Base-by-base conservation (phyloP, 2,797 vertebrate species). In the Aplochiton taeniatus region DNA sequence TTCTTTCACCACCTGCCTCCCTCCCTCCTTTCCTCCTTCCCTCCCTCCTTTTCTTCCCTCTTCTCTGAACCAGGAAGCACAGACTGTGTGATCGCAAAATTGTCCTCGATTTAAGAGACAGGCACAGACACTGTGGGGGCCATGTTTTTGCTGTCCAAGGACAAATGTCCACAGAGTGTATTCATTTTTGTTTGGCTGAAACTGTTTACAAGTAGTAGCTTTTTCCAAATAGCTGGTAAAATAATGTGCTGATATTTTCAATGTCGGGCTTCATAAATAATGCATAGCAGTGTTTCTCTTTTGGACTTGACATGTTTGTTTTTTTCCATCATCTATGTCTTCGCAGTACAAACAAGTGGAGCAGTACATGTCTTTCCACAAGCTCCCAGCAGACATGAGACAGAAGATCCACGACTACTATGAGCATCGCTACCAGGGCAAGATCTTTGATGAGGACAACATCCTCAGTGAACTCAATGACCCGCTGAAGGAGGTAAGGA, bases 371-470 rank as follows among this genome's bases (percentile, higher is more conserved):
- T 99, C 97, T 55, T 99, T 99, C 89, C 97, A 99, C 90, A 99
- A 99, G 79, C 90, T 99, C 79, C 97, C 97, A n/a, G 96, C 96
- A 16, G 97, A 99, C 85, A 97, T 99, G 96, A 93, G 96, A 9
- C 97, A 99, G 90, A 99, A 98, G 88, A 99, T 99, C 75, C 97
- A 99, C 4, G 97, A 99, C 86, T 99, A 98, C 77, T 99, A 99
- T 19, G 97, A 99, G 61, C 97, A 99, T 67, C 93, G 97, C 76
- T 99, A 99, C 87, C 97, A 99, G 88, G 97, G 97, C 81, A 99
- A 99, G 79, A 99, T 99, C 85, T 99, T 99, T 13, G 97, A 99
- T 31, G 97, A 99, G 79, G 97, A 99, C 78, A 99, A 96, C 81
- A 99, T 99, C 90, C 90, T 99, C 66, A 98, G 89, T 76, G 97